A percentile compares a stretch with the other conserved stretches of the same genome.
Evolutionary conservation across 2,797 vertebrate species (phyloP).

Genomic region (Acrossocheilus wenchowensis): DNA sequence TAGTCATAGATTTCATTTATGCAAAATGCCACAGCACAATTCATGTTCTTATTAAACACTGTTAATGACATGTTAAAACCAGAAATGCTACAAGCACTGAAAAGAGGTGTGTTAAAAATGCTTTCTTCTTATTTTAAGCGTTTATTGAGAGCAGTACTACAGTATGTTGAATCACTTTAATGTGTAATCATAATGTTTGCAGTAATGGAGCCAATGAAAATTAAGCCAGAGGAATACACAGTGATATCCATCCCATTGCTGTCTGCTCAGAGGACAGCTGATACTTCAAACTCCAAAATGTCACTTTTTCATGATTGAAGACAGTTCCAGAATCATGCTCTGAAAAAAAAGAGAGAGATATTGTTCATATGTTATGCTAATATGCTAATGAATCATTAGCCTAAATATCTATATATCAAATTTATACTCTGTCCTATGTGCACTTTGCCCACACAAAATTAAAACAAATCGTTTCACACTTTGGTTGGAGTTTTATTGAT

Average conservation of each 20-base stretch:
- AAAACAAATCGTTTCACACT: not conserved
- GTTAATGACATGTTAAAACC: not conserved
- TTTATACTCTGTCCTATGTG: not conserved
- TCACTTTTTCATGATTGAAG: conserved; percentile 97
- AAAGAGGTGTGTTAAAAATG: not conserved
- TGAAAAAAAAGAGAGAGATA: conserved; percentile 76
- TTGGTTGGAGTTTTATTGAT: too few species aligned
- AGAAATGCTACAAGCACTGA: not conserved
- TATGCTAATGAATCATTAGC: not conserved
- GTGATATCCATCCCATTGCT: conserved; percentile 19
- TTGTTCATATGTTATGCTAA: conserved; percentile 8
- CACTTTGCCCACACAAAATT: not conserved
- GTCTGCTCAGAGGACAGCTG: conserved; percentile 27
- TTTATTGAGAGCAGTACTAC: conserved; percentile 12
- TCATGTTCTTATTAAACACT: not conserved
- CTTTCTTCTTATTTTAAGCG: not conserved
- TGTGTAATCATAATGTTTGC: conserved; percentile 43
- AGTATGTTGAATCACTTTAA: conserved; percentile 29
- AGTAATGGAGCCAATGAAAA: conserved; percentile 13
- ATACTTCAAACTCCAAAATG: conserved; percentile 23
- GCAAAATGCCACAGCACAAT: not conserved
- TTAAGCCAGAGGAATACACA: conserved; percentile 36
- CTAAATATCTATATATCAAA: not conserved
- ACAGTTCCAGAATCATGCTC: conserved; percentile 95
- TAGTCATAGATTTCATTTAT: conserved; percentile 41